Percentiles rank a stretch among this genome's conserved stretches.
Conservation (phyloP, 2,797 vertebrate species). For the Carapus acus region DNA sequence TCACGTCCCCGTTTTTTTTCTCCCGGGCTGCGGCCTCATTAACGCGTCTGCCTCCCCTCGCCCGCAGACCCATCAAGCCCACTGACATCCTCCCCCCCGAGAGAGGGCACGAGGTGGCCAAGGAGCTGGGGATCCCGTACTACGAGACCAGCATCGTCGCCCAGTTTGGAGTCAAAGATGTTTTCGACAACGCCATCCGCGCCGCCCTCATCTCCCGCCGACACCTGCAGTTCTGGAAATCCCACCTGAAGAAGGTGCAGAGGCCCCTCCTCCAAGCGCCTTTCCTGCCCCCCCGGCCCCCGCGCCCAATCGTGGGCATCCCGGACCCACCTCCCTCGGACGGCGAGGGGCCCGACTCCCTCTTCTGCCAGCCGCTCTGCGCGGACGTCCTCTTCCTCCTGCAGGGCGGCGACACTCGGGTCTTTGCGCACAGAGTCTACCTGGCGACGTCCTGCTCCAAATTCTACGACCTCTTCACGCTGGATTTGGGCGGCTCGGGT, state of each 20-base stretch:
- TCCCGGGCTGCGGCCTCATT: constrained; percentile 2
- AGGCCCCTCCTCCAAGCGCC: constrained; percentile 84
- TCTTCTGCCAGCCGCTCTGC: constrained; percentile 80
- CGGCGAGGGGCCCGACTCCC: constrained; percentile 72
- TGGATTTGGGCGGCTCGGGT: constrained; percentile 62
- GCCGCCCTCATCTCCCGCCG: constrained; percentile 87
- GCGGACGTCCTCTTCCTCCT: constrained; percentile 83
- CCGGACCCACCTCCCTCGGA: constrained; percentile 73
- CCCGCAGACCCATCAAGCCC: constrained; percentile 82
- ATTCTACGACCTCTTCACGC: constrained; percentile 85
- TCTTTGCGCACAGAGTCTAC: constrained; percentile 88
- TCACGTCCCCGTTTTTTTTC: not conserved
- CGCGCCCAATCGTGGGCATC: constrained; percentile 80
- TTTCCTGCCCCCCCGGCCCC: constrained; percentile 83
- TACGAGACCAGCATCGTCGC: constrained; percentile 91
- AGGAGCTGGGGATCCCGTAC: constrained; percentile 87
- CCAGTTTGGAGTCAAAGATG: constrained; percentile 89
- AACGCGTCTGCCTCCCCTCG: constrained; percentile 15
- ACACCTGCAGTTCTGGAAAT: constrained; percentile 93
- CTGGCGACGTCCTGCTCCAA: constrained; percentile 88
- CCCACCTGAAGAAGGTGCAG: constrained; percentile 85
- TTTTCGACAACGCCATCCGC: constrained; percentile 91
- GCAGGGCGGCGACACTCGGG: constrained; percentile 68
- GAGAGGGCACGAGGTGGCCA: constrained; percentile 85
- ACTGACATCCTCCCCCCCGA: constrained; percentile 87